Conservation (phyloP, 2,888 invertebrate genomes). For the Himalopsyche japonica region DNA sequence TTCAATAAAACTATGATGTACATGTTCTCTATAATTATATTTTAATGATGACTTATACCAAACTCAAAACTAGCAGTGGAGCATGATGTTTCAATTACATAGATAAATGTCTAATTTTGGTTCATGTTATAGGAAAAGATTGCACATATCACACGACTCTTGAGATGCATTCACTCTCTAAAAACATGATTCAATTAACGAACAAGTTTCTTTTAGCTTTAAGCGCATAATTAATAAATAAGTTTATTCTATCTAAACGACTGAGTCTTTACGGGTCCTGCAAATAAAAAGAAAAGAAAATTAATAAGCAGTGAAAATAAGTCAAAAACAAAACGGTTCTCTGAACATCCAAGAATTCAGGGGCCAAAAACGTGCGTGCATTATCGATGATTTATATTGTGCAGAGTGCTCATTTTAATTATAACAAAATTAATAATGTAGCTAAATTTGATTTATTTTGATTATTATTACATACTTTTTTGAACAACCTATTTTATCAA, state of each 20-base stretch:
- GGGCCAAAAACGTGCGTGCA: not conserved
- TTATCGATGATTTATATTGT: too few species aligned
- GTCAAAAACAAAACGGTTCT: not conserved
- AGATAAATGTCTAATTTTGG: not conserved
- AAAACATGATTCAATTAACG: not conserved
- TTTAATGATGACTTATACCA: not conserved
- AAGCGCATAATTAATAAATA: not conserved
- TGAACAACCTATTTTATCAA: too few species aligned
- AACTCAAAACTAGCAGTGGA: not conserved
- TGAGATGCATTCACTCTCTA: not conserved
- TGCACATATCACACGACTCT: not conserved
- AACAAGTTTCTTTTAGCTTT: not conserved
- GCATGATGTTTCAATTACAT: not conserved
- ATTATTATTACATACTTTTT: too few species aligned
- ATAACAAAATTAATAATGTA: too few species aligned
- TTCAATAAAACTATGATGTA: not conserved
- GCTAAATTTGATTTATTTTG: too few species aligned
- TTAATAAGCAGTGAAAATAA: not conserved
- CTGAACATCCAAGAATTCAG: not conserved
- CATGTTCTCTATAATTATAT: not conserved
- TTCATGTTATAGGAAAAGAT: not conserved
- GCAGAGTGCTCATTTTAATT: too few species aligned
- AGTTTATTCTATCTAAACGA: slow-evolving; percentile 48
- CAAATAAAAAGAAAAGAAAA: slow-evolving; percentile 45
- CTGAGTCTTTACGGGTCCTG: slow-evolving; percentile 62